Base-by-base conservation (phyloP, 2,797 vertebrate genomes). In the Phoxinus dragarum region DNA sequence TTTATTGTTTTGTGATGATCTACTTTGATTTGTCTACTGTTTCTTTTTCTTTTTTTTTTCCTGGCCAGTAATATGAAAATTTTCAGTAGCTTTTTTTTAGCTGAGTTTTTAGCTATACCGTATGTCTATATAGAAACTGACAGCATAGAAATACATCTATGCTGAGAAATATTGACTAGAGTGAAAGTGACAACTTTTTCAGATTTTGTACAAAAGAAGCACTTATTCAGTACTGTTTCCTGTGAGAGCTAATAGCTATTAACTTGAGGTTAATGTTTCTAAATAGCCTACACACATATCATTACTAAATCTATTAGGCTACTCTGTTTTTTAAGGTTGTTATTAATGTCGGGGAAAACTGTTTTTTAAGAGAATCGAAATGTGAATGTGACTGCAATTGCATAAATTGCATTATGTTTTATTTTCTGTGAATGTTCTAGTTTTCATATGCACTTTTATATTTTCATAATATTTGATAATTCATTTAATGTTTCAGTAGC, bases 401-500 rank as follows among this genome's bases (percentile, higher is more conserved):
- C 9, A n/a, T 31, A 56, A 44, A 40, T 8, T 59, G 80, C 80
- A 74, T 49, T 23, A 10, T 8, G 27, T 66, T 66, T 36, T 38
- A 49, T 66, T 12, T n/a, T 21, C 7, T 52, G 31, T 66, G 21
- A 75, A 76, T 74, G 14, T 82, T 47, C 4, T 61, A 44, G 6
- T 56, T 61, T 82, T 82, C 10, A 36, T 12, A 67, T 49, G 11
- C 23, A 49, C 14, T 38, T 83, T 76, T 54, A 44, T 67, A 75
- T 52, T 66, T 74, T 49, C 12, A 75, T 40, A 66, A 8, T 64
- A 16, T 74, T 82, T n/a, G 52, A 38, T 74, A 82, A 73, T 38
- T 38, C 21, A 1, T 23, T 75, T 16, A 16, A 64, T 0, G 7
- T 49, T 59, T 77, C 16, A 14, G 27, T 27, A 40, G 23, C 6